Evolutionary conservation across 1,140 invertebrate genomes (phyloP).

Genomic region (Drosophila nigromelanica): DNA sequence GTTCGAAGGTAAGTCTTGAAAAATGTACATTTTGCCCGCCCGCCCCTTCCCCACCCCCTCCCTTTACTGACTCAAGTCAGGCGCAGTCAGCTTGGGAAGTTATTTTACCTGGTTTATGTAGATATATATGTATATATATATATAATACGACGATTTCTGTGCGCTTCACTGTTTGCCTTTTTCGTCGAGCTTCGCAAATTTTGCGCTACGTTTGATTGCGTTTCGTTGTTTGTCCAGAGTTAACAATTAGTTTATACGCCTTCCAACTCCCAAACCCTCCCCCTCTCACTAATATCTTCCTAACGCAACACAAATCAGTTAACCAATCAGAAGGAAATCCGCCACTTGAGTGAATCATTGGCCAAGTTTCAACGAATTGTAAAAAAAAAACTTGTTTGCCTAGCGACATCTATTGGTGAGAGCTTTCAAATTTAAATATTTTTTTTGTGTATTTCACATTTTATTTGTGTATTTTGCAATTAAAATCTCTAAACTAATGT

Average conservation of each 20-base stretch:
- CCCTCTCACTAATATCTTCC: too few species aligned
- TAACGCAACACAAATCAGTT: conserved; percentile 60
- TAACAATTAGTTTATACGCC: conserved; percentile 72
- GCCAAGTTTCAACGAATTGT: conserved; percentile 9
- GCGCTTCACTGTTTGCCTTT: conserved; percentile 45
- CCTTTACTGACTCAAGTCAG: conserved; percentile 25
- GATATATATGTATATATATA: not conserved
- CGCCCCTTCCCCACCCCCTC: not conserved
- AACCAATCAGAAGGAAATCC: conserved; percentile 65
- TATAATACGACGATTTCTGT: conserved; percentile 26
- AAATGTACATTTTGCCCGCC: conserved; percentile 43
- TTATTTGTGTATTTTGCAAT: too few species aligned
- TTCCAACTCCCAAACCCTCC: not conserved
- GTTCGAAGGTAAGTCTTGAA: conserved; percentile 91
- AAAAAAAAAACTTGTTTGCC: not conserved
- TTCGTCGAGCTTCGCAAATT: conserved; percentile 46
- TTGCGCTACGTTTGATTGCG: conserved; percentile 74
- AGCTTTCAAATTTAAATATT: too few species aligned
- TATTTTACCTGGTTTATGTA: conserved; percentile 18
- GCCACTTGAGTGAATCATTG: conserved; percentile 46
- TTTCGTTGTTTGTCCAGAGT: conserved; percentile 79
- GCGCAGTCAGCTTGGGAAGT: not conserved
- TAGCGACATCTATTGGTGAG: conserved; percentile 13
- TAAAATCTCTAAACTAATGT: too few species aligned
- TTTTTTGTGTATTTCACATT: too few species aligned